These are phyloP conservation scores for Chydorus sphaericus DNA, from an alignment of 2,888 invertebrate genomes.

Conservation along the genomic window DNA sequence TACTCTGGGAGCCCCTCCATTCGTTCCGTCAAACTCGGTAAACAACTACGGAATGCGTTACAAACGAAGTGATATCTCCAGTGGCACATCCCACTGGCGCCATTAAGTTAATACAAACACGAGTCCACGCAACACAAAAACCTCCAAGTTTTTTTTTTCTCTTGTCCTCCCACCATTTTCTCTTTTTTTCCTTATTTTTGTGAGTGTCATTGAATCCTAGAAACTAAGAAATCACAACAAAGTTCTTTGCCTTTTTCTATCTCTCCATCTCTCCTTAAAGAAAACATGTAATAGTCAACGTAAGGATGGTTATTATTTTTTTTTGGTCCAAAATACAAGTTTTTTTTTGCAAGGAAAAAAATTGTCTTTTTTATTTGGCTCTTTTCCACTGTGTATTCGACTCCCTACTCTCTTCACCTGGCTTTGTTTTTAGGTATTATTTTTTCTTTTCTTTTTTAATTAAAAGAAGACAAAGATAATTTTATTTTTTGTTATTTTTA, in stretches of 20 bases:
- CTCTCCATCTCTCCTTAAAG: no score
- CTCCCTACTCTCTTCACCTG: no score
- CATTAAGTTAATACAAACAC: background rate
- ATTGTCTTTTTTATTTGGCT: no score
- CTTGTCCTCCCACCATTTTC: conserved; percentile 2
- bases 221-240: background rate
- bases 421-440: no score
- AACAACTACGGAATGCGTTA: conserved; percentile 5
- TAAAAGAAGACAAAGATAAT: no score
- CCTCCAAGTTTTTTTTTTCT: conserved; percentile 2
- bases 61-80: conserved; percentile 10
- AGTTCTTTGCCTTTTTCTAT: no score
- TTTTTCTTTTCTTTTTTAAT: no score
- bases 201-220: background rate
- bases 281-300: conserved; percentile 7
- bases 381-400: no score
- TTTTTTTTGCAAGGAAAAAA: conserved; percentile 6
- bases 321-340: conserved; percentile 5
- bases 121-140: background rate
- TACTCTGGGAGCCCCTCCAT: conserved; percentile 2
- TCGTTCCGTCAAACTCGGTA: conserved; percentile 5
- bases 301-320: no score
- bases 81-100: conserved; percentile 10
- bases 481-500: no score
- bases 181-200: background rate